Percentiles rank a stretch among this genome's conserved stretches.
Conservation (phyloP, 2,797 vertebrate genomes). For the Huso huso region DNA sequence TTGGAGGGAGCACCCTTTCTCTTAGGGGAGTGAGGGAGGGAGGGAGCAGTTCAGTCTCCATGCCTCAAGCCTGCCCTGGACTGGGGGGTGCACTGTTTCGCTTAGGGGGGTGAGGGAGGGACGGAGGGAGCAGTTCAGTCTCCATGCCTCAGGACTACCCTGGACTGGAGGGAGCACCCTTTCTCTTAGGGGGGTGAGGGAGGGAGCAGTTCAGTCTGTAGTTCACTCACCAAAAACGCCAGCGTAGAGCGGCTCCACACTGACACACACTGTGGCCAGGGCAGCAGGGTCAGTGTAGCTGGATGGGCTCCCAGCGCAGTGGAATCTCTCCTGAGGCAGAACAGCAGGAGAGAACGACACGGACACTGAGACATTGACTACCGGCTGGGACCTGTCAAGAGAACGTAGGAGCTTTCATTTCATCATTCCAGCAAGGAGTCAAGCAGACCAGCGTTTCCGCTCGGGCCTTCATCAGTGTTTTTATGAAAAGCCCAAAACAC, state of each 20-base stretch:
- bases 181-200: too few species aligned
- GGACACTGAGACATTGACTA: conserved; percentile 24
- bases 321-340: conserved; percentile 28
- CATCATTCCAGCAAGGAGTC: neutral
- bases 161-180: too few species aligned
- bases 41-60: too few species aligned
- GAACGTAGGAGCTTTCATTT: neutral
- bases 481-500: too few species aligned
- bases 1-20: too few species aligned
- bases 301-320: conserved; percentile 22
- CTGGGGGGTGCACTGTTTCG: too few species aligned
- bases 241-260: conserved; percentile 10
- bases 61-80: too few species aligned
- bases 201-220: too few species aligned
- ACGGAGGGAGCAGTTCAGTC: too few species aligned
- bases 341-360: conserved; percentile 25
- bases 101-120: too few species aligned
- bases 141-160: too few species aligned
- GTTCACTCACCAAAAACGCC: conserved; percentile 21
- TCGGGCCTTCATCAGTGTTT: neutral
- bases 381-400: conserved; percentile 27
- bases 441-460: neutral
- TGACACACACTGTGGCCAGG: conserved; percentile 25
- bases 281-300: conserved; percentile 15
- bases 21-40: too few species aligned